These are phyloP conservation scores for Lithophane leautieri DNA, from an alignment of 2,888 invertebrate genomes.

Conservation along the genomic window DNA sequence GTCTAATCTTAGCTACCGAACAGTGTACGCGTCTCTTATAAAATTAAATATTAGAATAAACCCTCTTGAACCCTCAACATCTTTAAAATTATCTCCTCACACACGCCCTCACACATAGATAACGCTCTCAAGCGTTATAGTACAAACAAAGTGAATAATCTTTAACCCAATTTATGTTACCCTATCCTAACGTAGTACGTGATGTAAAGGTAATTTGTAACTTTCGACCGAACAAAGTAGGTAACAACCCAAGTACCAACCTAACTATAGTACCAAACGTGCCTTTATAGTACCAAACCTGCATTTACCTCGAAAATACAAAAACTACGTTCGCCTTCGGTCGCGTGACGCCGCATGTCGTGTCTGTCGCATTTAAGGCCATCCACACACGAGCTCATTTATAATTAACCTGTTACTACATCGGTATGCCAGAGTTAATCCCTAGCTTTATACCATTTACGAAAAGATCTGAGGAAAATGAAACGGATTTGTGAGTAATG, in stretches of 20 bases:
- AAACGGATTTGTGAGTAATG: constrained; percentile 32
- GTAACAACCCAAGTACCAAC: constrained; percentile 27
- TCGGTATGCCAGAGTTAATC: constrained; percentile 51
- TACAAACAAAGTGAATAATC: constrained; percentile 2
- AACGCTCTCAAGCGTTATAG: too few species aligned
- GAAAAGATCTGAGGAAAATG: constrained; percentile 26
- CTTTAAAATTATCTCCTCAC: too few species aligned
- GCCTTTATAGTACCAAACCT: too few species aligned
- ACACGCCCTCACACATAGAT: too few species aligned
- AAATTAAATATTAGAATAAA: too few species aligned
- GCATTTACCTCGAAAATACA: constrained; percentile 43
- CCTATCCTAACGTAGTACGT: constrained; percentile 21
- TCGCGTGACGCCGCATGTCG: constrained; percentile 58
- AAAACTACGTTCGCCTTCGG: constrained; percentile 45
- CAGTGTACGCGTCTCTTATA: too few species aligned
- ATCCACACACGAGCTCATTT: constrained; percentile 65
- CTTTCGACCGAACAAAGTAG: constrained; percentile 27
- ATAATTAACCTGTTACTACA: constrained; percentile 68
- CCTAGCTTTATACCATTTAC: constrained; percentile 55
- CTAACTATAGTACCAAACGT: constrained; percentile 10
- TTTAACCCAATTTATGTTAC: constrained; percentile 26
- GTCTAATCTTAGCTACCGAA: too few species aligned
- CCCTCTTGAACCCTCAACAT: too few species aligned
- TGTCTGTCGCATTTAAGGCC: constrained; percentile 61
- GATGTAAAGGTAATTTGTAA: constrained; percentile 35